Evolutionary conservation across 2,888 invertebrate species (phyloP).

Genomic region (Monochamus alternatus): DNA sequence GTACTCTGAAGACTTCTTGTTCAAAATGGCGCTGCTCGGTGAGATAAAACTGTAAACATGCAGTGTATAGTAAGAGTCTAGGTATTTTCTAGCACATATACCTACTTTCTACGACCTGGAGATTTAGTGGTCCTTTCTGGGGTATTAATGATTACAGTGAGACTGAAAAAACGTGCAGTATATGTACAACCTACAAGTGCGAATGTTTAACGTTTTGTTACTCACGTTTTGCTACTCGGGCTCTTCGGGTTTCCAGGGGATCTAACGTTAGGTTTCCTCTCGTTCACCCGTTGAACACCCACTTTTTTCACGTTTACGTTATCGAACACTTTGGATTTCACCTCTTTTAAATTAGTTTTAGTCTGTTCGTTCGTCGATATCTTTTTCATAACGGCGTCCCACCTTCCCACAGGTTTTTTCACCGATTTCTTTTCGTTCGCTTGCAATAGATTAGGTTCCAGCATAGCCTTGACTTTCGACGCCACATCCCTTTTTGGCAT

Average conservation of each 20-base stretch:
- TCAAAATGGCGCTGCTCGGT: slow-evolving; percentile 2
- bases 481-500: slow-evolving; percentile 85
- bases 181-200: slow-evolving; percentile 23
- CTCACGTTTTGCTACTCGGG: slow-evolving; percentile 65
- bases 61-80: slow-evolving; percentile 27
- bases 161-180: slow-evolving; percentile 40
- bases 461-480: slow-evolving; percentile 84
- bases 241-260: slow-evolving; percentile 56
- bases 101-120: slow-evolving; percentile 59
- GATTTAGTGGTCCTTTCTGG: slow-evolving; percentile 52
- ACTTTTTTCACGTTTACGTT: slow-evolving; percentile 52
- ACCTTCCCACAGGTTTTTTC: slow-evolving; percentile 78
- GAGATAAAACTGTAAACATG: slow-evolving; percentile 38
- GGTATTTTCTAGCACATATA: slow-evolving; percentile 28
- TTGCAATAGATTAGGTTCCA: slow-evolving; percentile 73
- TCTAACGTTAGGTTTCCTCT: slow-evolving; percentile 52
- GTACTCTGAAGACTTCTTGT: slow-evolving; percentile 13
- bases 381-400: slow-evolving; percentile 90
- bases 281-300: slow-evolving; percentile 38
- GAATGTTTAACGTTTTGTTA: slow-evolving; percentile 32
- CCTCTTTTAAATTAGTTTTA: slow-evolving; percentile 85
- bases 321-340: slow-evolving; percentile 83
- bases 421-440: slow-evolving; percentile 71
- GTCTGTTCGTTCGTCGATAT: slow-evolving; percentile 83
- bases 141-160: not conserved